Evolutionary conservation across 2,797 vertebrate genomes (phyloP).

Genomic region (Anolis apletophallus): DNA sequence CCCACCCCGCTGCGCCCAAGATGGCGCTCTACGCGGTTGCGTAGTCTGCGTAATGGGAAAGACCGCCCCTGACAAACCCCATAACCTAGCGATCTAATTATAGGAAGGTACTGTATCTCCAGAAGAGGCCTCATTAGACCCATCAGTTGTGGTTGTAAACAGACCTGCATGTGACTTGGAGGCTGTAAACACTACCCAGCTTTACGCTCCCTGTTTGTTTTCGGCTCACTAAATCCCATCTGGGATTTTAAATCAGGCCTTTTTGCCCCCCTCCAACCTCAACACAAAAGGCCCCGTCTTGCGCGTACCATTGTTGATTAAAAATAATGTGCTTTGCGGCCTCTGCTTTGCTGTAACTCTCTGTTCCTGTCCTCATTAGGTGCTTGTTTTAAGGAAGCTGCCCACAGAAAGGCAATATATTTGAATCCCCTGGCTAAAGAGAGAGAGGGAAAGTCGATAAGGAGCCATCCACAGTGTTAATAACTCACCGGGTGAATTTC

Average conservation of each 20-base stretch:
- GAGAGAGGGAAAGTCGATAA: constrained; percentile 12
- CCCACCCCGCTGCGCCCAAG: too few species aligned
- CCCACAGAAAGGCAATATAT: constrained; percentile 30
- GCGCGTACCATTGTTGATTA: constrained; percentile 15
- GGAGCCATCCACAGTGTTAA: constrained; percentile 8
- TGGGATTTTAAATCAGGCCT: neutral
- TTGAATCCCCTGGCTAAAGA: neutral
- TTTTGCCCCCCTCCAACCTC: neutral
- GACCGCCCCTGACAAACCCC: too few species aligned
- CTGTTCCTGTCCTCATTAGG: constrained; percentile 25
- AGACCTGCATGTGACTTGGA: neutral
- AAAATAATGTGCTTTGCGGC: constrained; percentile 27
- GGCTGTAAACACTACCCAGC: neutral
- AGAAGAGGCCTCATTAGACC: neutral
- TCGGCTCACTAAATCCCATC: neutral
- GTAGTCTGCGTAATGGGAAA: too few species aligned
- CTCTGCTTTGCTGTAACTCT: constrained; percentile 14
- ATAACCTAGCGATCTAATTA: too few species aligned
- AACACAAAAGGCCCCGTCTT: neutral
- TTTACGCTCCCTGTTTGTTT: neutral
- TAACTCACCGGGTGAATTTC: constrained; percentile 20
- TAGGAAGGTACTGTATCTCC: neutral
- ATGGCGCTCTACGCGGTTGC: too few species aligned
- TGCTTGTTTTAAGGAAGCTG: constrained; percentile 24
- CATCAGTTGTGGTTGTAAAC: neutral